Base-by-base conservation (phyloP, 2,113 vertebrate genomes). In the Ceuthmochares aereus region DNA sequence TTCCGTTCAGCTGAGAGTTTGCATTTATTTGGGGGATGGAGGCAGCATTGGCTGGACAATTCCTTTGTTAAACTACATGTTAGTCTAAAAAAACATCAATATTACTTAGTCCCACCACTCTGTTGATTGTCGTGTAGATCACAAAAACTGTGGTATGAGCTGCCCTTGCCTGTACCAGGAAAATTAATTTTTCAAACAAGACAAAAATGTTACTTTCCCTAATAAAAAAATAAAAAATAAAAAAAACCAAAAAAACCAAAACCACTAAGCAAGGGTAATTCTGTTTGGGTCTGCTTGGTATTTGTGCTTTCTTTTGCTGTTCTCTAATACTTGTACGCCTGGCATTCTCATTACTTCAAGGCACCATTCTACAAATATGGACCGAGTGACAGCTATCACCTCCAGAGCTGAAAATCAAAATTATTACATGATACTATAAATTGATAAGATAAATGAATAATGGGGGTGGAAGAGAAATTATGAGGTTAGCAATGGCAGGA, bases 381-480 rank as follows among this genome's bases (percentile, higher is more conserved):
- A 52, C 37, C 23, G 37, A 92, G 45, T 0, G 19, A 36, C 40
- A 73, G 12, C 37, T 64, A 27, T 60, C 67, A 82, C 34, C 68
- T 86, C 68, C 89, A 68, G 49, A 88, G 47, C 22, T 74, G 68
- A 92, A 95, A 91, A 90, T 92, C 67, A 90, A 76, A 85, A 89
- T 84, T 83, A 92, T 76, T 77, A 36, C 30, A 78, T 37, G 69
- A 92, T 60, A 37, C 45, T 92, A 77, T 52, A 90, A 70, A 67
- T 62, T 6, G 4, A n/a, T 52, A 34, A 86, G 86, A 86, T 89
- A 78, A 90, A 89, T 37, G 15, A 93, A 42, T 55, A 74, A 60
- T 60, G 37, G 8, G 42, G 74, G 21, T 84, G 23, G 59, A 81
- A 89, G 37, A 93, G 40, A 90, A 95, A 81, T 77, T 5, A 87